Conservation (phyloP, 2,113 vertebrate genomes). For the Nettapus auritus region DNA sequence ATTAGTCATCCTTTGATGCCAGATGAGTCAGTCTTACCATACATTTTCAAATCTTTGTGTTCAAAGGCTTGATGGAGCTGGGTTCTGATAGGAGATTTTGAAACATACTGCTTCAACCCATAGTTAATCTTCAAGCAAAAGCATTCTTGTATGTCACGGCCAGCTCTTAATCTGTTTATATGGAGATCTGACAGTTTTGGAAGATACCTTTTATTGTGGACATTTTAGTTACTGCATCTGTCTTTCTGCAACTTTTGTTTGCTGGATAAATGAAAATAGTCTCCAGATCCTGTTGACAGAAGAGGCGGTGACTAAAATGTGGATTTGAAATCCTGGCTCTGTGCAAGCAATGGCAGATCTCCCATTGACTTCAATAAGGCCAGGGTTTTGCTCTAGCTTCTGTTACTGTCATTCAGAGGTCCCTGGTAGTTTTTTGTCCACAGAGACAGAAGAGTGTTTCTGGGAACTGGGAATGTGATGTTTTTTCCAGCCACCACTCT, state of each 20-base stretch:
- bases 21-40: conserved; percentile 49
- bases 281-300: conserved; percentile 60
- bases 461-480: not conserved
- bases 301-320: conserved; percentile 9
- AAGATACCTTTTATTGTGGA: conserved; percentile 9
- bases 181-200: conserved; percentile 31
- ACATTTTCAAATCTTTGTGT: conserved; percentile 7
- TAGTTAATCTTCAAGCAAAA: conserved; percentile 31
- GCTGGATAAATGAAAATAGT: conserved; percentile 35
- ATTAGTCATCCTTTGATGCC: conserved; percentile 68
- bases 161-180: conserved; percentile 33
- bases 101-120: not conserved
- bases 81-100: conserved; percentile 16
- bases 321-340: not conserved
- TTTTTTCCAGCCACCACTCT: not conserved
- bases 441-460: not conserved
- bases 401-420: not conserved
- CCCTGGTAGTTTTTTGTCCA: not conserved
- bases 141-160: not conserved
- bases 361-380: not conserved
- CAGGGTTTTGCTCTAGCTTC: conserved; percentile 1
- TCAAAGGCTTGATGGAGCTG: conserved; percentile 39
- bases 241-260: conserved; percentile 39
- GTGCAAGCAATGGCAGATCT: not conserved
- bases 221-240: conserved; percentile 14